Base-by-base conservation (phyloP, 2,797 vertebrate genomes). In the Pangasius djambal region DNA sequence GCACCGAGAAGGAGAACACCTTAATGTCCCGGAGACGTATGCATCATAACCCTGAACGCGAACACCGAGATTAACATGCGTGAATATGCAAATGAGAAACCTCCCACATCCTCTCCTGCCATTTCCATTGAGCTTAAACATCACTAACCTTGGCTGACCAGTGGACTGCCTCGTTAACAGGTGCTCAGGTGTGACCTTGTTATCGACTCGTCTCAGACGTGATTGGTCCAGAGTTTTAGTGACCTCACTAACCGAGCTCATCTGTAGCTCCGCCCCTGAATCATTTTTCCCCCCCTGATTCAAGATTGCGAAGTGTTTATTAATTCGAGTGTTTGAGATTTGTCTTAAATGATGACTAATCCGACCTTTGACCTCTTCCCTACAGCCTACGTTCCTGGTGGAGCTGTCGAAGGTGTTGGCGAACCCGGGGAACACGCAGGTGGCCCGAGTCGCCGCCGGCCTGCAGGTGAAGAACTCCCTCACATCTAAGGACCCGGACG, bases 381-480 rank as follows among this genome's bases (percentile, higher is more conserved):
- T 65, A 90, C 92, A 99, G 98, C 98, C 98, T 1, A 97, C 98
- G 7, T 99, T 99, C 96, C 95, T 99, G 94, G 98, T 99, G 96
- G 98, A 99, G 95, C 95, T 99, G 93, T 98, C 98, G 88, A 98
- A 98, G 93, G 98, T 99, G 86, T 95, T 99, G 93, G 98, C 98
- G 0, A 99, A 99, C 91, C 98, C 98, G 0, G 98, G 97, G 22
- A 99, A 99, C 96, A 99, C 98, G 63, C 98, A 99, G 91, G 98
- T 99, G 75, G 98, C 98, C 0, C 97, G 98, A 0, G 98, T 99
- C 1, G 98, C 98, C 0, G 97, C 98, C 0, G 98, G 98, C 28
- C 95, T 99, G 92, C 98, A 99, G 96, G 98, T 99, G 92, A 99
- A 99, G 96, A 99, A 99, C 95, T 99, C 98, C 0, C 94, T 99